Conservation (phyloP, 2,113 vertebrate genomes). For the human region GRCh38 chr21:33775501-33776000, state of each 20-base stretch:
- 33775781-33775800: neutral
- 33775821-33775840: neutral
- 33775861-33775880: neutral
- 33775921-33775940: neutral
- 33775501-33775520: neutral
- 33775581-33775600: neutral
- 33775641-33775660: neutral
- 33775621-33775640: neutral
- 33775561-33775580: neutral
- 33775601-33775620: neutral
- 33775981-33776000: neutral
- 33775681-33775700: accelerated
- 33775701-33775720: neutral
- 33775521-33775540: neutral
- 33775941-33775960: neutral
- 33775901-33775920: neutral
- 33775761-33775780: neutral
- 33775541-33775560: neutral
- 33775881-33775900: neutral
- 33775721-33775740: too few relatives aligned
- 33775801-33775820: neutral
- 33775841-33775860: neutral
- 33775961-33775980: neutral
- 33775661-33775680: neutral
- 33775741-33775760: neutral